Percentiles rank a stretch among this genome's conserved stretches.
These are phyloP conservation scores for Myotis findleyi DNA, from an alignment of 2,797 vertebrate species.

Conservation along the genomic window DNA sequence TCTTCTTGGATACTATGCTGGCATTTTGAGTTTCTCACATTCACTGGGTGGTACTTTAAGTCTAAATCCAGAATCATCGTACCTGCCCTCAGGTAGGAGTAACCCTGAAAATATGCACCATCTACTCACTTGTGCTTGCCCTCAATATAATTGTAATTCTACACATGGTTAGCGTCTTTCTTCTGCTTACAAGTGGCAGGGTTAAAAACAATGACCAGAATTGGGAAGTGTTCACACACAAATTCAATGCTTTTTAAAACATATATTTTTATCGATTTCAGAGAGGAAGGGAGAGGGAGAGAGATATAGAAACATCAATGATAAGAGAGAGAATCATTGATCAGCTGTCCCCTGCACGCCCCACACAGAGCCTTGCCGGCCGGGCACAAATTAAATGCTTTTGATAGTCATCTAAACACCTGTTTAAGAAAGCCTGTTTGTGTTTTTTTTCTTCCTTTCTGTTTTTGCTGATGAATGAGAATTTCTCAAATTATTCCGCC, in stretches of 20 bases:
- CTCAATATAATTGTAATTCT: neutral
- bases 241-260: neutral
- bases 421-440: neutral
- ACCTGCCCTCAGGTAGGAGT: neutral
- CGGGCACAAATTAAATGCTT: neutral
- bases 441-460: neutral
- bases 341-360: too few relatives aligned
- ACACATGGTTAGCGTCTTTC: neutral
- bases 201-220: conserved; percentile 23
- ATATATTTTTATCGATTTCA: too few relatives aligned
- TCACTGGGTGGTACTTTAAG: neutral
- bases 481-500: neutral
- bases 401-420: neutral
- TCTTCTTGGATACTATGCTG: neutral
- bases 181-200: neutral
- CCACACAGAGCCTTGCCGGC: too few relatives aligned
- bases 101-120: neutral
- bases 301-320: too few relatives aligned
- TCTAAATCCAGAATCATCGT: conserved; percentile 28
- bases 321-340: too few relatives aligned
- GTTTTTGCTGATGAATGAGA: neutral
- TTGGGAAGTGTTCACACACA: neutral
- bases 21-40: neutral
- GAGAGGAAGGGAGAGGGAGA: too few relatives aligned
- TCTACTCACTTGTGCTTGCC: neutral